Conservation (phyloP, 2,888 invertebrate genomes). For the Diaphora mendica region DNA sequence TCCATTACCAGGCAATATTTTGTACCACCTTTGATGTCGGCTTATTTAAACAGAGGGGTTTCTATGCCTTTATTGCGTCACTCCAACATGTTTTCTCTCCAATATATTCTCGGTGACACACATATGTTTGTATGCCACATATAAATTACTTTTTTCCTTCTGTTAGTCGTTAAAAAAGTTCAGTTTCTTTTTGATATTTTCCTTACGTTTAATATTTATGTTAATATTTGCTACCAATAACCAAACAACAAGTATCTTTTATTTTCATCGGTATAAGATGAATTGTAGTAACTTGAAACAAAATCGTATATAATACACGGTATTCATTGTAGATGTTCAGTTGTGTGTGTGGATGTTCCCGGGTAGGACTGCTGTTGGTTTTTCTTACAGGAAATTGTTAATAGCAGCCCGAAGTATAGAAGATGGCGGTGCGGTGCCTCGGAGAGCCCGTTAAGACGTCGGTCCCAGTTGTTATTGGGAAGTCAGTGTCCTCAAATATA, state of each 20-base stretch:
- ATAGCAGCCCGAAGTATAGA: too few species aligned
- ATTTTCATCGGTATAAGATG: too few species aligned
- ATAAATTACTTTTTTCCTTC: conserved; percentile 30
- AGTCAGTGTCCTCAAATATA: too few species aligned
- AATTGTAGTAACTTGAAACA: too few species aligned
- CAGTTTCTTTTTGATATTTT: neutral
- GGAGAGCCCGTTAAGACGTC: too few species aligned
- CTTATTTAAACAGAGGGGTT: conserved; percentile 78
- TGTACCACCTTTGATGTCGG: conserved; percentile 75
- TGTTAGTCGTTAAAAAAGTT: neutral
- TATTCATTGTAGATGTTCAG: too few species aligned
- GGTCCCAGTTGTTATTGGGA: too few species aligned
- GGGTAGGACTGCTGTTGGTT: too few species aligned
- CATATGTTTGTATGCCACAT: conserved; percentile 47
- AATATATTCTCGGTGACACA: conserved; percentile 48
- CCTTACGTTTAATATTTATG: neutral
- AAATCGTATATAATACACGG: too few species aligned
- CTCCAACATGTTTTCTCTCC: conserved; percentile 61
- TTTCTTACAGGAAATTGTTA: too few species aligned
- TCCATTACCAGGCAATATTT: conserved; percentile 66
- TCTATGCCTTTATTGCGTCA: conserved; percentile 72
- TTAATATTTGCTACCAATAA: neutral
- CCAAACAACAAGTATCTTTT: neutral
- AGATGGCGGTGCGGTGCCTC: too few species aligned
- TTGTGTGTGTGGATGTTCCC: too few species aligned